Conservation (phyloP, 2,797 vertebrate species). For the Microctenopoma lineatum region DNA sequence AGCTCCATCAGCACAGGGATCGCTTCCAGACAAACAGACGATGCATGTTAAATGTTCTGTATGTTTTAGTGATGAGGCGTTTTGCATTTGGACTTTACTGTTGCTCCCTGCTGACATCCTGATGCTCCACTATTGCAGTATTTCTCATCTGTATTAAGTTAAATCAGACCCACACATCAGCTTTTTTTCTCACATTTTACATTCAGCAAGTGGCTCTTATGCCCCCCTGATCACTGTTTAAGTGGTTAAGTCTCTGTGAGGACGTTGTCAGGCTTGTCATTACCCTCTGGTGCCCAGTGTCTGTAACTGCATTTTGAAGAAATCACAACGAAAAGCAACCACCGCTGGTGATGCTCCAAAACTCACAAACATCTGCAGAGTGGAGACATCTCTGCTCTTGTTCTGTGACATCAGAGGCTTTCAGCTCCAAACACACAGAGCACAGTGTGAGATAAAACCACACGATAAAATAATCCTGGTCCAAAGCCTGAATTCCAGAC, state of each 20-base stretch:
- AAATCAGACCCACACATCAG: too few relatives aligned
- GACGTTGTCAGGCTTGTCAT: constrained; percentile 24
- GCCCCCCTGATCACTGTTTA: neutral
- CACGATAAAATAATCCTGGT: constrained; percentile 21
- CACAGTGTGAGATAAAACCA: constrained; percentile 18
- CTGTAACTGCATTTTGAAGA: constrained; percentile 20
- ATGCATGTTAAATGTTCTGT: neutral
- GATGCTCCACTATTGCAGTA: too few relatives aligned
- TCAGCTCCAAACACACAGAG: constrained; percentile 16
- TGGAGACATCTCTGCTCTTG: constrained; percentile 20
- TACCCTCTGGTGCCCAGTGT: constrained; percentile 69
- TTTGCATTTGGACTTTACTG: too few relatives aligned
- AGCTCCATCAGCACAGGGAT: neutral
- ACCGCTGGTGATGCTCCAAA: neutral
- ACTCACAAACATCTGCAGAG: constrained; percentile 24
- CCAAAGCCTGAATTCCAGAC: constrained; percentile 19
- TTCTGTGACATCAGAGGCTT: constrained; percentile 11
- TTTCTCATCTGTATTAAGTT: too few relatives aligned
- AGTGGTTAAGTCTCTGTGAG: neutral
- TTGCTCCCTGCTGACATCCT: too few relatives aligned
- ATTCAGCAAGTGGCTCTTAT: too few relatives aligned
- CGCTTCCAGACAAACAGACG: neutral
- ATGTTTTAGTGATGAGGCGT: neutral
- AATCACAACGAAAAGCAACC: neutral
- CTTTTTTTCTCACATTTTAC: too few relatives aligned